phyloP scores from a whole-genome alignment of 2,888 invertebrate species.

The Drosophila sordidula region DNA sequence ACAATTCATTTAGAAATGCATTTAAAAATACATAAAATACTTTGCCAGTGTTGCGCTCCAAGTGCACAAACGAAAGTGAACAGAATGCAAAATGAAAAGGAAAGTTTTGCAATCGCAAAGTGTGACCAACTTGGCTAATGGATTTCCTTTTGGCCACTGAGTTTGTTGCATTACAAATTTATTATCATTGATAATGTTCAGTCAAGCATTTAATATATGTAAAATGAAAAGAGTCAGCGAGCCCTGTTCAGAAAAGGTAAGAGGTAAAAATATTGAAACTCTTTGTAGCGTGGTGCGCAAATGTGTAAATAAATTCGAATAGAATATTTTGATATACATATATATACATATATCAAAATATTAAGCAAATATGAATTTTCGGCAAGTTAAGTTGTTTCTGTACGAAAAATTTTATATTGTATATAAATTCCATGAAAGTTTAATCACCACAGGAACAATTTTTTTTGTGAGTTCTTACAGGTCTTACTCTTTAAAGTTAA shows the following conservation, averaged over 20 bases:
- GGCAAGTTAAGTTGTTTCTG: neutral
- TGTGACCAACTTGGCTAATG: conserved; percentile 51
- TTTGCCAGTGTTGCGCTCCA: conserved; percentile 32
- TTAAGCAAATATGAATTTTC: too few species aligned
- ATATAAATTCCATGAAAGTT: neutral
- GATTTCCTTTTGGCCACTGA: conserved; percentile 19
- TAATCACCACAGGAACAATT: too few species aligned
- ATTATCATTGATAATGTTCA: conserved; percentile 23
- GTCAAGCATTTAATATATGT: conserved; percentile 11
- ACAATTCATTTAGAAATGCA: conserved; percentile 82
- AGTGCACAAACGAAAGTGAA: conserved; percentile 66
- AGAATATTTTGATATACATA: too few species aligned
- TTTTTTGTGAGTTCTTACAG: too few species aligned
- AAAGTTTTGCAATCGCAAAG: conserved; percentile 59
- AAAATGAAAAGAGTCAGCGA: neutral
- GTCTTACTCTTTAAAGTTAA: too few species aligned
- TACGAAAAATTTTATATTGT: neutral
- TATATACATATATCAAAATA: too few species aligned
- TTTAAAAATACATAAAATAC: conserved; percentile 71
- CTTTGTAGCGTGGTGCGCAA: too few species aligned
- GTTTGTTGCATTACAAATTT: conserved; percentile 21
- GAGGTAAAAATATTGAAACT: neutral
- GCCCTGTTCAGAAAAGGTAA: neutral
- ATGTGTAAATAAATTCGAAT: too few species aligned
- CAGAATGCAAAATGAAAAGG: conserved; percentile 70